Percentiles rank a stretch among this genome's conserved stretches.
Evolutionary conservation across 2,888 invertebrate species (phyloP).

Genomic region (Balanococcus diminutus): DNA sequence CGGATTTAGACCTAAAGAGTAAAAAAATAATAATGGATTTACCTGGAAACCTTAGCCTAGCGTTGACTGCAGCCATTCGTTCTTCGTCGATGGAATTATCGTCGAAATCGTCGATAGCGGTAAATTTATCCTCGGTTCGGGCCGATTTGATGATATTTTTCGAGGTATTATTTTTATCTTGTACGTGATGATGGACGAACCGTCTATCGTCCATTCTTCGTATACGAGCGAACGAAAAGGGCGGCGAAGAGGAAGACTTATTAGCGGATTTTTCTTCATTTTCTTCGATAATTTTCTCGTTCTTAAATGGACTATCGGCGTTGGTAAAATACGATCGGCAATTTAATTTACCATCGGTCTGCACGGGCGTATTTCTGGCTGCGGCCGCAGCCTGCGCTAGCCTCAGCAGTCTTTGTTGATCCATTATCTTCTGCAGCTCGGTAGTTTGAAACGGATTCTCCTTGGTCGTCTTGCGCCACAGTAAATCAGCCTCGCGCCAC

Average conservation of each 20-base stretch:
- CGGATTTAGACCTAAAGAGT: background rate
- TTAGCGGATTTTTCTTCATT: conserved; percentile 36
- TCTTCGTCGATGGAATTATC: conserved; percentile 48
- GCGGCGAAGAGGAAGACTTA: conserved; percentile 7
- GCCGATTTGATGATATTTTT: conserved; percentile 25
- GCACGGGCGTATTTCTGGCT: conserved; percentile 9
- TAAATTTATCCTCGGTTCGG: conserved; percentile 46
- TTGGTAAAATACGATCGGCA: background rate
- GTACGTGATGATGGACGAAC: background rate
- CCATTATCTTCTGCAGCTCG: conserved; percentile 17
- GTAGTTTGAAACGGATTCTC: conserved; percentile 1
- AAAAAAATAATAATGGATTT: background rate
- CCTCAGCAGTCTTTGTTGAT: conserved; percentile 32
- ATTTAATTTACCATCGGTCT: conserved; percentile 42
- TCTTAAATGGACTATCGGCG: conserved; percentile 6
- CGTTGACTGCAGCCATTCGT: conserved; percentile 15
- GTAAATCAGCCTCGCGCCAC: conserved; percentile 33
- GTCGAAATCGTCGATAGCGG: conserved; percentile 47
- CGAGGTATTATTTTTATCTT: conserved; percentile 8
- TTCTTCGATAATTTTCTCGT: conserved; percentile 43
- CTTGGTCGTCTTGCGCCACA: conserved; percentile 39
- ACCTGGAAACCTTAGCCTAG: conserved; percentile 45
- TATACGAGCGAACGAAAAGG: conserved; percentile 16
- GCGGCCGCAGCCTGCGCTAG: background rate
- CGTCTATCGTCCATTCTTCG: conserved; percentile 39